Evolutionary conservation across 2,113 vertebrate genomes (phyloP), one percentile per base, ranked within the genome.

Genomic region (Lates calcarifer): DNA sequence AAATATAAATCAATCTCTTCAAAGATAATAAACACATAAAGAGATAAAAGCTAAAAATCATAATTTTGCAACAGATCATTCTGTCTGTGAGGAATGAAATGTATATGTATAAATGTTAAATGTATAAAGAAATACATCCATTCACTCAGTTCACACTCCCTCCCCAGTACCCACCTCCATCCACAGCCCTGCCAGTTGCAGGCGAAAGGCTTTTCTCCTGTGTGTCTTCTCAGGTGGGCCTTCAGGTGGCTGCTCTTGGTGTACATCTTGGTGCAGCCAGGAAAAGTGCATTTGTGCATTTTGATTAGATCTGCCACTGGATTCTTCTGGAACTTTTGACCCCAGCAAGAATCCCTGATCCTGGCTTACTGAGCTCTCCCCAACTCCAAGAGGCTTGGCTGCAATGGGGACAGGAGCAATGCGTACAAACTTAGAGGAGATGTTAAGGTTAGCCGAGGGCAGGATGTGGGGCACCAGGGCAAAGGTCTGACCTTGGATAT

Each of bases 221-320:
- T 99, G 91, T 99, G 98, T 77, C 98, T 95, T 85, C 98, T 94
- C 87, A 99, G 95, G 90, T 99, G 98, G 55, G 98, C 98, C 94
- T 99, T 99, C 81, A 99, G 96, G 84, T 99, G 98, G 89, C 98
- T 99, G 94, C 98, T 99, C 91, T 99, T 99, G 6, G 97, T 98
- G 94, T 99, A 99, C 97, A 98, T 98, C 95, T 99, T 99, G 92
- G 95, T 96, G 93, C 98, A 99, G 69, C 97, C 97, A 0, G 97
- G 96, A 79, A 98, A 98, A 91, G 95, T 95, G 86, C 98, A 99
- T 93, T 98, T 98, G 91, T 99, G 97, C 97, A 98, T 98, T 96
- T 98, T 99, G 91, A 98, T 96, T 66, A 98, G 96, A 95, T 99
- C 97, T 0, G 96, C 95, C 47, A 97, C 94, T 0, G 96, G 96